Evolutionary conservation across 1,140 invertebrate species (phyloP).

Genomic region (Nautilus pompilius): DNA sequence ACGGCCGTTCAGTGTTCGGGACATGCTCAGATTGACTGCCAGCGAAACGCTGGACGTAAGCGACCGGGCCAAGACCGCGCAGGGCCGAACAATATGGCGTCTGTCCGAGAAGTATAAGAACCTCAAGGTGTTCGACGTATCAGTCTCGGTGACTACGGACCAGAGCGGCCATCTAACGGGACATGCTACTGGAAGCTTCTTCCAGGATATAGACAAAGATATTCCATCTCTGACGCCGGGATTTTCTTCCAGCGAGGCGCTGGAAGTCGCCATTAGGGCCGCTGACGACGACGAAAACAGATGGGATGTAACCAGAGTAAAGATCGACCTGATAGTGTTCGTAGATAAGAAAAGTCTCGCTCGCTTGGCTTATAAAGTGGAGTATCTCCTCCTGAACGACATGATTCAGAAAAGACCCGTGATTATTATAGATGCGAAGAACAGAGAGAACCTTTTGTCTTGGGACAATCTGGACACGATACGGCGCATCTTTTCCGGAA

Average conservation of each 20-base stretch:
- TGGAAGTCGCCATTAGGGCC: constrained; percentile 1
- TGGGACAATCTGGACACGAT: constrained; percentile 18
- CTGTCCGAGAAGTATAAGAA: constrained; percentile 19
- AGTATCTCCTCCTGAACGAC: constrained; percentile 1
- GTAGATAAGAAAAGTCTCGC: not conserved
- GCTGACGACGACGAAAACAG: not conserved
- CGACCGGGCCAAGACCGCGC: constrained; percentile 6
- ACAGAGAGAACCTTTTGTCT: constrained; percentile 10
- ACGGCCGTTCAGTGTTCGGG: no score
- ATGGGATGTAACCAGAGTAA: not conserved
- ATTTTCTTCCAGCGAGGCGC: not conserved
- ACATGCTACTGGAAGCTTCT: constrained; percentile 5
- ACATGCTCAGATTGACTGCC: not conserved
- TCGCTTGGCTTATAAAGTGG: constrained; percentile 11
- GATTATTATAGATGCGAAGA: constrained; percentile 17
- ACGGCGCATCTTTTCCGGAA: constrained; percentile 5
- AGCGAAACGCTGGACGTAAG: not conserved
- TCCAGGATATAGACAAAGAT: constrained; percentile 6
- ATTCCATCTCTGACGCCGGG: not conserved
- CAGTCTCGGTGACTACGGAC: constrained; percentile 6
- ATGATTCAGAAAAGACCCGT: constrained; percentile 8
- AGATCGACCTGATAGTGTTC: not conserved
- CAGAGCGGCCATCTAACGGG: constrained; percentile 7
- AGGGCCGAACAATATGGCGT: constrained; percentile 9
- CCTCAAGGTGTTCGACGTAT: constrained; percentile 10